Base-by-base conservation (phyloP, 2,888 invertebrate species). In the Marronus borbonicus region DNA sequence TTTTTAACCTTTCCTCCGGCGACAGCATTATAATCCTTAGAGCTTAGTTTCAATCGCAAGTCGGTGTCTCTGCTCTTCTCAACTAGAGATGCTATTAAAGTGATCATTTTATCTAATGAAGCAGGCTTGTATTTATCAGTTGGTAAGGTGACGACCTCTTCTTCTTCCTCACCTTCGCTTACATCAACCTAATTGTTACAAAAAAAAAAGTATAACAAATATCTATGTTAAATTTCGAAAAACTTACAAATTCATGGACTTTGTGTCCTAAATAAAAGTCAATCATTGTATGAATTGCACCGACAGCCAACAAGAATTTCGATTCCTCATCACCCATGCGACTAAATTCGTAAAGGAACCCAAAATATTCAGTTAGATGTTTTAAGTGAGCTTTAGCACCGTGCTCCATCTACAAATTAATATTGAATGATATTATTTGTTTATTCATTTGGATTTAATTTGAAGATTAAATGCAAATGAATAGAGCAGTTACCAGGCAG, bases 291-390 rank as follows among this genome's bases (percentile, higher is more conserved):
- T 96, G 94, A 81, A 98, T 97, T 50, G 97, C 95, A 85, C 96
- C 95, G 77, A 96, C 93, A 36, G 95, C 92, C 81, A 97, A 90
- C 84, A 98, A 90, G 89, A 98, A 98, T 86, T 94, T 92, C 39
- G 96, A 94, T 87, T 98, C 98, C 84, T 97, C 97, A 81, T 97
- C 97, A 0, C 98, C 97, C 96, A 97, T 96, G 87, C 97, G 95
- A 83, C 97, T 96, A 88, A 98, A 98, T 88, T 98, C 98, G 87
- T 96, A 95, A 80, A 98, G 89, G 84, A 98, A 92, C 55, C 95
- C 94, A 88, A 98, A 98, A 88, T 97, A 98, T 88, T 98, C 98
- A 0, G 97, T 96, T 81, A 98, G 90, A 87, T 98, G 96, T 80
- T 96, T 94, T 80, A 96, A 87, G 88, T 97, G 96, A 39, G 95